Conservation (phyloP, 2,888 invertebrate genomes). For the Eretmocerus hayati region DNA sequence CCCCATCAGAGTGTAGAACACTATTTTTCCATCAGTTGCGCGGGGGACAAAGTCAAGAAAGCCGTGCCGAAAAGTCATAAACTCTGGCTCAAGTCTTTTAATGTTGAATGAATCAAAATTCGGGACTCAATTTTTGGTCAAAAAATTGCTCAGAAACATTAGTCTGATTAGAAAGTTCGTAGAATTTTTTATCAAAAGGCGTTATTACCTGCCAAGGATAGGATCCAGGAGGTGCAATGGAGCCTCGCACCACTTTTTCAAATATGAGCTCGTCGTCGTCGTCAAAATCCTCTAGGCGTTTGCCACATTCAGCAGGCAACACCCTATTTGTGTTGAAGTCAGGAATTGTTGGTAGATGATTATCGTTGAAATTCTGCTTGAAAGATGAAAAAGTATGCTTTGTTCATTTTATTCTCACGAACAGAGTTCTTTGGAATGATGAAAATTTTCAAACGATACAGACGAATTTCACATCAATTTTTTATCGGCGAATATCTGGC, state of each 20-base stretch:
- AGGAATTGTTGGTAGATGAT: not conserved
- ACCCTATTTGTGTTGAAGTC: constrained; percentile 32
- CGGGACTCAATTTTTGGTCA: too few species aligned
- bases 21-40: too few species aligned
- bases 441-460: too few species aligned
- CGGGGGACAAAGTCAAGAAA: too few species aligned
- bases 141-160: too few species aligned
- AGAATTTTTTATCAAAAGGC: not conserved
- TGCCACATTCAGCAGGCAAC: constrained; percentile 51
- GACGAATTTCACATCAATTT: too few species aligned
- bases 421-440: too few species aligned
- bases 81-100: too few species aligned
- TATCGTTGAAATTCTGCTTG: not conserved
- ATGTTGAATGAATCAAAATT: too few species aligned
- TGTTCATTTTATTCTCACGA: not conserved
- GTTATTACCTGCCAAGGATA: constrained; percentile 67
- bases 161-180: not conserved
- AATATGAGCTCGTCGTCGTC: constrained; percentile 47
- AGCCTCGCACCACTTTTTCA: constrained; percentile 58
- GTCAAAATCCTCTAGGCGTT: constrained; percentile 46
- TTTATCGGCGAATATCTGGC: too few species aligned
- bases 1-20: too few species aligned
- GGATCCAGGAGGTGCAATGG: constrained; percentile 56
- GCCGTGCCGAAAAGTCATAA: too few species aligned
- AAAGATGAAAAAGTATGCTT: not conserved